Base-by-base conservation (phyloP, 2,797 vertebrate species). In the Sarcoramphus papa region DNA sequence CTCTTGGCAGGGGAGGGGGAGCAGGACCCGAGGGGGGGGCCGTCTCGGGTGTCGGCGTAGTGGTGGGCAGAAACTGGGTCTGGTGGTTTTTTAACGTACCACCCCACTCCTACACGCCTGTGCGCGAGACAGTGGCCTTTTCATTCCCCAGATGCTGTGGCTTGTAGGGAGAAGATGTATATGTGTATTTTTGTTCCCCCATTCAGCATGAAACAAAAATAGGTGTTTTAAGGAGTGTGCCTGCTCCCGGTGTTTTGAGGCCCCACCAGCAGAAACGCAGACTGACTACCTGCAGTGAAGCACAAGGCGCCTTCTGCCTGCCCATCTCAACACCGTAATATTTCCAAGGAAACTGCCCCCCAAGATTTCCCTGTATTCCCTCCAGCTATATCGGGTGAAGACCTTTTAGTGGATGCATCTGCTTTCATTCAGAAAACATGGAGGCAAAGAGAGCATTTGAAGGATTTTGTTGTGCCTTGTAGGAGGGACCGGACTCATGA, bases 241-340 rank as follows among this genome's bases (percentile, higher is more conserved):
- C 65, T 23, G 19, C 31, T 12, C 37, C 24, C 3, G 54, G 18
- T n/a, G 51, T 17, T 41, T 7, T 13, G 80, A 25, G 67, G 68
- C 16, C 31, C 28, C 6, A 9, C 25, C 62, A 22, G 83, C 37
- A 25, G 24, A 14, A 43, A 23, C 3, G 3, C 25, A 25, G 37
- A 7, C 7, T 15, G 37, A 13, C 5, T 7, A 10, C 45, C 27
- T 12, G 33, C 33, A 2, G 31, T 3, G 12, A 10, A 43, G 40
- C 28, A 12, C 27, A 7, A 7, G 28, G 40, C 22, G 2, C 23
- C 31, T 18, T 31, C 53, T 18, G 17, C 62, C 54, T 22, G 28
- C 47, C 27, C 6, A 37, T 31, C 27, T 24, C 27, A 1, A 8
- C 54, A 19, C 27, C 1, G 2, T 10, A 6, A 4, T 2, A 14